Percentiles rank a stretch among this genome's conserved stretches.
Conservation (phyloP, 2,888 invertebrate species). For the Pristionchus maxplancki region DNA sequence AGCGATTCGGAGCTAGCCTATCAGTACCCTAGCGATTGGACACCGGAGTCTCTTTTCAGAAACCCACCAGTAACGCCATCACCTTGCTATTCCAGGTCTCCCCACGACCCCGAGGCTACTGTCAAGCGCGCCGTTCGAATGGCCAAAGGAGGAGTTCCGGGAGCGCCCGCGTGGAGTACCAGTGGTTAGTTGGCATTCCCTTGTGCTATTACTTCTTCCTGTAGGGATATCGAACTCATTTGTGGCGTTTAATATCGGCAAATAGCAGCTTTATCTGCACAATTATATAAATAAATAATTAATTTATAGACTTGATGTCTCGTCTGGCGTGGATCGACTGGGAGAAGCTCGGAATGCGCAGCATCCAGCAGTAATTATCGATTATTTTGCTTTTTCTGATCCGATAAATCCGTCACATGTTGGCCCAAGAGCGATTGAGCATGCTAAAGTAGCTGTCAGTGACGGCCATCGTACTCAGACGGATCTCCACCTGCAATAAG, state of each 20-base stretch:
- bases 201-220: neutral
- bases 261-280: too few species aligned
- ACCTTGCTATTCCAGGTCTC: too few species aligned
- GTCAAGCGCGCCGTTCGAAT: conserved; percentile 65
- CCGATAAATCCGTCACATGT: neutral
- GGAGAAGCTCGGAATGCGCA: conserved; percentile 92
- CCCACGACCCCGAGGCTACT: conserved; percentile 65
- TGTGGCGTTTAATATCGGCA: too few species aligned
- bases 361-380: neutral
- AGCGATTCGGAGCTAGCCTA: too few species aligned
- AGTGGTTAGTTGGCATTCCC: conserved; percentile 67
- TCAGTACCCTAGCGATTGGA: too few species aligned
- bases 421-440: conserved; percentile 9
- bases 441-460: conserved; percentile 27
- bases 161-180: conserved; percentile 75
- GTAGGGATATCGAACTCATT: too few species aligned
- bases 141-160: conserved; percentile 62
- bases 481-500: neutral
- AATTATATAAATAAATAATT: neutral
- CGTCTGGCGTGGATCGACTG: conserved; percentile 98
- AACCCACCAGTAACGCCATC: too few species aligned
- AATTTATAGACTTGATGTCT: conserved; percentile 90
- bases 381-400: too few species aligned
- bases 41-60: too few species aligned
- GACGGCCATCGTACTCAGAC: neutral